Base-by-base conservation (phyloP, 2,113 vertebrate species). In the Lepisosteus oculatus region DNA sequence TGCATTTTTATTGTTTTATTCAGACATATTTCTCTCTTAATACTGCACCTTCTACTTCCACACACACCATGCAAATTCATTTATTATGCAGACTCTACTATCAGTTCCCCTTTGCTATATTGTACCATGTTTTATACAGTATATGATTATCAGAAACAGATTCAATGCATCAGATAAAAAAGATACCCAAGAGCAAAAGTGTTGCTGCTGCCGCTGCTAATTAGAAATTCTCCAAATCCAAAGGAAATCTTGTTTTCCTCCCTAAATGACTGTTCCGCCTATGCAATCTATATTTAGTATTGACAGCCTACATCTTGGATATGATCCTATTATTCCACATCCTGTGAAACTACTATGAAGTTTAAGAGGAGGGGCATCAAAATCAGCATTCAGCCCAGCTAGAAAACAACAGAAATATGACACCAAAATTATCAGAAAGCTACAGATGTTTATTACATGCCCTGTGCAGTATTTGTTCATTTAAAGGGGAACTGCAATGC, bases 271-370 rank as follows among this genome's bases (percentile, higher is more conserved):
- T 61, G 44, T 59, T n/a, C 72, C 61, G 59, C 75, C 77, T 67
- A 75, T 74, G 12, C 66, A 59, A 61, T 44, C 75, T 81, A 79
- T 79, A 72, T 79, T 74, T 78, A 78, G 78, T 55, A 17, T 73
- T 56, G 65, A 77, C 76, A 79, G 70, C 76, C 80, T 76, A 79
- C 77, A 77, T 82, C 72, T 79, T 76, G 74, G 74, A 77, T 74
- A 74, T 74, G 67, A 82, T 76, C 74, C 77, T 70, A 72, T 78
- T 79, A 77, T 79, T 79, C 74, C 69, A 72, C 54, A 72, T 75
- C 75, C 64, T 69, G 69, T 73, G 51, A 77, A 75, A 65, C 65
- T 77, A 65, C 61, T 77, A 59, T 65, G 71, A 78, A 55, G 55
- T 44, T 51, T n/a, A 61, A 71, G 65, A 69, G 75, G 55, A 68